phyloP scores from a whole-genome alignment of 92 coral and sea anemone species.

The Zoanthus solanderi region DNA sequence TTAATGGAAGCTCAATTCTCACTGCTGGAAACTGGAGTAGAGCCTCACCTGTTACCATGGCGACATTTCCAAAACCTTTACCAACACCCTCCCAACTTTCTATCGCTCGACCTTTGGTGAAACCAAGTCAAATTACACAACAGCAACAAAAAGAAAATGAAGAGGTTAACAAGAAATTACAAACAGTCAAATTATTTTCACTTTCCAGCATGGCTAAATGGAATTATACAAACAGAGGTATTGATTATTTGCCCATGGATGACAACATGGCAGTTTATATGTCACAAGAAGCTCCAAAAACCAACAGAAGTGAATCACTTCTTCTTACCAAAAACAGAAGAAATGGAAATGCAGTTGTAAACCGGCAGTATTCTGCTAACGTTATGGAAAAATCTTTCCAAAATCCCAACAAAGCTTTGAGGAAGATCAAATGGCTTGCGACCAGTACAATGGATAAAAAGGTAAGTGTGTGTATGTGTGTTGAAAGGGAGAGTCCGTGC shows the following conservation, averaged over 20 bases:
- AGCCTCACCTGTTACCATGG: background rate
- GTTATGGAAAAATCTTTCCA: background rate
- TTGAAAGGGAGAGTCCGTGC: too few relatives aligned
- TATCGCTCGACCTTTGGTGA: slow-evolving; percentile 37
- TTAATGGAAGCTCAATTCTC: background rate
- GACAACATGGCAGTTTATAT: background rate
- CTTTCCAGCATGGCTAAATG: background rate
- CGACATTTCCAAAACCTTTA: background rate
- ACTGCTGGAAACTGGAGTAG: background rate
- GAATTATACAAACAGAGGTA: background rate
- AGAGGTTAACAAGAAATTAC: background rate
- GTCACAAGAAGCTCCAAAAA: background rate
- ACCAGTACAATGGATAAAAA: background rate
- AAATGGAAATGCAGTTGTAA: background rate
- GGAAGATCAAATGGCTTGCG: background rate
- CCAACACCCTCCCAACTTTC: slow-evolving; percentile 27
- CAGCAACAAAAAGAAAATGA: background rate
- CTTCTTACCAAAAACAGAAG: background rate
- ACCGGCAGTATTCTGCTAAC: background rate
- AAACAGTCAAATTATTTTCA: background rate
- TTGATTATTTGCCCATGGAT: too few relatives aligned
- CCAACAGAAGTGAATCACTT: background rate
- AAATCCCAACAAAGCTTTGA: background rate
- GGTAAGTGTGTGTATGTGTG: background rate
- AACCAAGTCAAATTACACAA: background rate